A percentile compares a stretch with the other conserved stretches of the same genome.
Evolutionary conservation across 2,797 vertebrate genomes (phyloP).

Genomic region (Streptopelia turtur): DNA sequence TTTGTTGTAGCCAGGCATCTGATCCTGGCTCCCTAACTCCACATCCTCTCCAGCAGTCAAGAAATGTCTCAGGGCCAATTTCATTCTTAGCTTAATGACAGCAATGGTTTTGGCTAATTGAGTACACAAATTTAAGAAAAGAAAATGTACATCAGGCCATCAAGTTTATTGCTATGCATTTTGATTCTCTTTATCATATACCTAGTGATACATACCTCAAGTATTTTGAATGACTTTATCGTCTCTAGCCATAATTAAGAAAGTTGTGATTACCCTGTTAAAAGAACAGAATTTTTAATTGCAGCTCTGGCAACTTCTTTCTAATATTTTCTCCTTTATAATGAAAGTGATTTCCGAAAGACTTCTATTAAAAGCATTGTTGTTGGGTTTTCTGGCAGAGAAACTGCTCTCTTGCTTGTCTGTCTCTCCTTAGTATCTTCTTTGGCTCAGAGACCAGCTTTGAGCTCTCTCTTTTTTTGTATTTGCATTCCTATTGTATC

Average conservation of each 20-base stretch:
- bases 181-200: neutral
- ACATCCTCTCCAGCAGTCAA: neutral
- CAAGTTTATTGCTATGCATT: neutral
- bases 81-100: neutral
- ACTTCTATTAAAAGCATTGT: neutral
- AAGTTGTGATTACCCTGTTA: neutral
- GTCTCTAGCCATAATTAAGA: neutral
- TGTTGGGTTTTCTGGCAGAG: neutral
- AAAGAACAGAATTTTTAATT: neutral
- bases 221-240: neutral
- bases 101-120: neutral
- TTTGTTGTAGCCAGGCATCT: neutral
- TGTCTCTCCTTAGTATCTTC: neutral
- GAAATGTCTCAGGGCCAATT: neutral
- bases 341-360: neutral
- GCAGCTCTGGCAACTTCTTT: neutral
- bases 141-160: neutral
- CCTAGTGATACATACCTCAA: rapidly evolving
- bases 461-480: neutral
- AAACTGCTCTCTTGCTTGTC: neutral
- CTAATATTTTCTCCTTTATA: neutral
- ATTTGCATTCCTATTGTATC: neutral
- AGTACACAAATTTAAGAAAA: neutral
- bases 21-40: neutral
- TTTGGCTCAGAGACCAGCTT: neutral